Conservation (phyloP, 2,113 vertebrate species). For the Pleuronectes platessa region DNA sequence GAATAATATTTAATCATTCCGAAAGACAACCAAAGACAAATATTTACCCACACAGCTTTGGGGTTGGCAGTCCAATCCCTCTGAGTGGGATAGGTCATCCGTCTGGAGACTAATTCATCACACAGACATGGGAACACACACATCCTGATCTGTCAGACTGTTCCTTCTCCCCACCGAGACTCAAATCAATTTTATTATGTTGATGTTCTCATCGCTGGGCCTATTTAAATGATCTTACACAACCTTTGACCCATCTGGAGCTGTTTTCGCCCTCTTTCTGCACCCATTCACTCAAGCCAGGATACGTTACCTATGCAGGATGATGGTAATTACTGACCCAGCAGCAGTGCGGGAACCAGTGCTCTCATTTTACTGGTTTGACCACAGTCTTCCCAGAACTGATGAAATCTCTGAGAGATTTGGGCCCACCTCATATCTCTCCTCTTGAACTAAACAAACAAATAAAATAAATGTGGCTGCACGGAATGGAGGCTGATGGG, state of each 20-base stretch:
- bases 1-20: slow-evolving; percentile 59
- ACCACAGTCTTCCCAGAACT: neutral
- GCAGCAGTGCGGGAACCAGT: slow-evolving; percentile 15
- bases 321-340: slow-evolving; percentile 18
- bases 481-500: slow-evolving; percentile 48
- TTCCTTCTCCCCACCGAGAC: neutral
- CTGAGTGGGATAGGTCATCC: slow-evolving; percentile 37
- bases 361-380: slow-evolving; percentile 45
- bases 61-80: slow-evolving; percentile 35
- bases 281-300: neutral
- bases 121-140: slow-evolving; percentile 1
- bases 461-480: slow-evolving; percentile 44
- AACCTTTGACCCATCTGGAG: slow-evolving; percentile 5
- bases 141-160: slow-evolving; percentile 5
- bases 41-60: slow-evolving; percentile 52
- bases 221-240: neutral
- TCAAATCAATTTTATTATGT: neutral
- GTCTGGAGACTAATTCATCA: slow-evolving; percentile 62
- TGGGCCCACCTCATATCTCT: slow-evolving; percentile 8
- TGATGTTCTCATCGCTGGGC: neutral
- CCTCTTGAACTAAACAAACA: slow-evolving; percentile 55
- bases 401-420: slow-evolving; percentile 19
- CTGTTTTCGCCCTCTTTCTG: slow-evolving; percentile 11
- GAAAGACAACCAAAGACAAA: slow-evolving; percentile 60
- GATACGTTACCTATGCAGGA: neutral